Evolutionary conservation across 2,797 vertebrate species (phyloP).

Genomic region (Dendrocincla tyrannina): DNA sequence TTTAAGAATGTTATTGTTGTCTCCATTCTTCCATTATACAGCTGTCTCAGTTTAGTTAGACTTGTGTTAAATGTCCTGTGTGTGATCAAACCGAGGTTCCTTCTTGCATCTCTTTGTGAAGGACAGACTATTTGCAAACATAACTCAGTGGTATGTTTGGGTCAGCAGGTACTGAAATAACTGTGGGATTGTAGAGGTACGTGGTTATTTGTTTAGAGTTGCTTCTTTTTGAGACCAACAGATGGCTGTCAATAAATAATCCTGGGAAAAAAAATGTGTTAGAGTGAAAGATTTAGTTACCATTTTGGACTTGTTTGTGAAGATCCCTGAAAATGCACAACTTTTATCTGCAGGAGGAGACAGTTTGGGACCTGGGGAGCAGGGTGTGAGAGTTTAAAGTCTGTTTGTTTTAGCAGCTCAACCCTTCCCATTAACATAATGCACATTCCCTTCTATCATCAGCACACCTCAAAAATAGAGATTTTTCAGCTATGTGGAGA

Average conservation of each 20-base stretch:
- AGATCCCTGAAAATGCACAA: background rate
- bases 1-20: background rate
- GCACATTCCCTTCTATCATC: background rate
- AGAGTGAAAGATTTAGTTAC: background rate
- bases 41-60: background rate
- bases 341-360: background rate
- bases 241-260: conserved; percentile 1
- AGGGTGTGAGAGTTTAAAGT: background rate
- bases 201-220: background rate
- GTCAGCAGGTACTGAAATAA: background rate
- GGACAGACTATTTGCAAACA: background rate
- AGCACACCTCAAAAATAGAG: background rate
- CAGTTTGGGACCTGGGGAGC: background rate
- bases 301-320: background rate
- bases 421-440: background rate
- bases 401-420: background rate
- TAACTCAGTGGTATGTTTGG: background rate
- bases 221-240: background rate
- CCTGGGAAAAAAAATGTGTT: background rate
- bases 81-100: background rate
- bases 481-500: background rate
- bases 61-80: background rate
- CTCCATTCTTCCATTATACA: background rate
- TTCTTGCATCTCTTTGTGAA: background rate
- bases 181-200: background rate